Conservation (phyloP, 2,888 invertebrate genomes). For the Pristionchus entomophagus region DNA sequence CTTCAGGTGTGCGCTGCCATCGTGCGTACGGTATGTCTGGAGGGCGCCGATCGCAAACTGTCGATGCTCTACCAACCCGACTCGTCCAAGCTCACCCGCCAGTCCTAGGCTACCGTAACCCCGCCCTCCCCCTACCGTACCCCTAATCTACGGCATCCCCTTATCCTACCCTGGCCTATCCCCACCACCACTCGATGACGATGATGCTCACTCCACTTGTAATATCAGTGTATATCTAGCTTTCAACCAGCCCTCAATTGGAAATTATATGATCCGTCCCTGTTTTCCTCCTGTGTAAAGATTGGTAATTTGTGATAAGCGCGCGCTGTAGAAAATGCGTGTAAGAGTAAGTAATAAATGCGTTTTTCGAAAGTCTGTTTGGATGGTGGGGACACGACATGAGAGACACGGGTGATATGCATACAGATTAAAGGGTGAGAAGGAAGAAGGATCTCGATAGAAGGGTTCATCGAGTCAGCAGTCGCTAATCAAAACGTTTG, state of each 20-base stretch:
- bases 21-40: conserved; percentile 72
- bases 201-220: not conserved
- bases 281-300: not conserved
- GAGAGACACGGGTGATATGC: too few relatives aligned
- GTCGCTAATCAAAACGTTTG: too few relatives aligned
- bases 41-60: conserved; percentile 68
- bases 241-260: not conserved
- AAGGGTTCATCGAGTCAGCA: too few relatives aligned
- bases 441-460: too few relatives aligned
- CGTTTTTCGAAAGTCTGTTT: too few relatives aligned
- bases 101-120: not conserved
- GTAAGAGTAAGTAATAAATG: conserved; percentile 28
- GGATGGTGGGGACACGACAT: too few relatives aligned
- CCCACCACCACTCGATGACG: not conserved
- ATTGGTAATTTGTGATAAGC: conserved; percentile 32
- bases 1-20: conserved; percentile 62
- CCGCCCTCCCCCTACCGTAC: not conserved
- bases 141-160: not conserved
- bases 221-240: conserved; percentile 24
- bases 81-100: not conserved
- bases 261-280: not conserved
- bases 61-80: conserved; percentile 62
- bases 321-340: conserved; percentile 8
- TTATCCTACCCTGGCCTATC: not conserved
- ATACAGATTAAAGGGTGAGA: too few relatives aligned